These are phyloP conservation scores for Tolypeutes matacus DNA, from an alignment of 2,797 vertebrate genomes.

Conservation along the genomic window DNA sequence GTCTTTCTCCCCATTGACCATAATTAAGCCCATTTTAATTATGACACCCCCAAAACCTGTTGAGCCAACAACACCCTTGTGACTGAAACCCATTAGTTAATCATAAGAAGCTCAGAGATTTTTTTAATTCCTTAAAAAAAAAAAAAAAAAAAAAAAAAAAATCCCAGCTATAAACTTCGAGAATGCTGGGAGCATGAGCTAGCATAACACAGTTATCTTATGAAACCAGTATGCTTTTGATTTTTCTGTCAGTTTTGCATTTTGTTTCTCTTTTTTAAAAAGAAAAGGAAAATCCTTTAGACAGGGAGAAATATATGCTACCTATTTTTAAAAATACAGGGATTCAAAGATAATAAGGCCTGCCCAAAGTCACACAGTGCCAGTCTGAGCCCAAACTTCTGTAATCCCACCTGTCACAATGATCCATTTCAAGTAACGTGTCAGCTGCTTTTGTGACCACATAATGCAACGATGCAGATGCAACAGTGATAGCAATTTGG, in stretches of 20 bases:
- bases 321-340: conserved; percentile 38
- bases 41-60: neutral
- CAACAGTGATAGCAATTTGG: neutral
- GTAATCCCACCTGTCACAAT: neutral
- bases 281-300: neutral
- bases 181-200: neutral
- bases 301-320: neutral
- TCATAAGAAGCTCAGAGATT: neutral
- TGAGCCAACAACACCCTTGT: neutral
- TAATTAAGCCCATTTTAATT: neutral
- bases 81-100: neutral
- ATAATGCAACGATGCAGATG: neutral
- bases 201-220: neutral
- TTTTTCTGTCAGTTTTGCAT: neutral
- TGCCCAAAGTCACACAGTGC: neutral
- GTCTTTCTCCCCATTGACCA: neutral
- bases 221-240: neutral
- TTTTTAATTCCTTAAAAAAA: neutral
- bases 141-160: neutral
- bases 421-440: neutral
- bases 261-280: neutral
- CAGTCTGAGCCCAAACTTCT: neutral
- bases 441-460: neutral
- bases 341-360: neutral
- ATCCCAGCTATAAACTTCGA: neutral